Base-by-base conservation (phyloP, 2,797 vertebrate genomes). In the Podarcis siculus region DNA sequence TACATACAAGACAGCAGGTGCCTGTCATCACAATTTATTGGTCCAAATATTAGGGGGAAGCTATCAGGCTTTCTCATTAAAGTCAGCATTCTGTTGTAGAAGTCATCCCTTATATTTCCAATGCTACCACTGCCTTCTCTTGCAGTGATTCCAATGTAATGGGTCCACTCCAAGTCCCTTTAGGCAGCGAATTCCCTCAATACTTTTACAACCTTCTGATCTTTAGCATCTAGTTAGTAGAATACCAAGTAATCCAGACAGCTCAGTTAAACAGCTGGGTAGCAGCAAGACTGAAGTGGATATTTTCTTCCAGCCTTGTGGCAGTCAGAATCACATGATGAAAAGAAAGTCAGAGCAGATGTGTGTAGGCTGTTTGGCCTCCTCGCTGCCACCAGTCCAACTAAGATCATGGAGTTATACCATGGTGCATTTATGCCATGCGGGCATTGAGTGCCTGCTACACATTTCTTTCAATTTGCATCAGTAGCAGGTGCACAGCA, bases 391-490 rank as follows among this genome's bases (percentile, higher is more conserved):
- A 21, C 49, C 19, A n/a, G 27, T 35, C 55, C 8, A 49, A 42
- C 55, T 82, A 39, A 78, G 49, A 30, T 39, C 9, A 27, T 75
- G 35, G 35, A 64, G 37, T 9, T 64, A 15, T 13, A 64, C 13
- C 58, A 61, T 42, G 19, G 64, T 58, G 32, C 42, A 6, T 30
- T 42, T 45, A 58, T 76, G 66, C 12, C 30, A 25, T 58, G 7
- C 21, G 35, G 49, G 23, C 27, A n/a, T 78, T 61, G 13, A 30
- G n/a, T 32, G 67, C 23, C 8, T 79, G 55, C 55, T 39, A 83
- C 85, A 83, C 75, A 37, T 73, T 72, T 66, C 55, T 88, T 88
- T 88, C 87, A 73, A 30, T 23, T 90, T 83, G 89, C 81, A 90
- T 83, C 89, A 87, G 67, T 66, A 49, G 73, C 55, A 17, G 37